Base-by-base conservation (phyloP, 1,140 invertebrate species). In the Pseudomyrmex sp. region DNA sequence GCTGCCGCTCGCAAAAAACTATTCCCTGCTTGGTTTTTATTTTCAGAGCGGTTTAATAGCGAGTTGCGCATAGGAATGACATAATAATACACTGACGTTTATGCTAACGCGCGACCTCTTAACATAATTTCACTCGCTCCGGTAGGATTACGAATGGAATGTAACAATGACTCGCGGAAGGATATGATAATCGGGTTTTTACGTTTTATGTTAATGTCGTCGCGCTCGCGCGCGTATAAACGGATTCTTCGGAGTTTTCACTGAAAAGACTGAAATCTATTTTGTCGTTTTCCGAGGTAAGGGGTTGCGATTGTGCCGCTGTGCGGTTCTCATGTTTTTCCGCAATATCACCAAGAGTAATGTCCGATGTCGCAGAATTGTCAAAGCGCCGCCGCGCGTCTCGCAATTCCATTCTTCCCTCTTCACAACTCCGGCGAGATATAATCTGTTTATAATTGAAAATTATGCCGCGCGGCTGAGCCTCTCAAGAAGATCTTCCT, bases 381-480 rank as follows among this genome's bases (percentile, higher is more conserved):
- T 88, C 86, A 88, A 84, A 86, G 74, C 68, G 58, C 70, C 68
- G 58, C 70, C 52, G 35, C 70, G 15, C 56, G 69, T 18, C 65
- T 46, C 10, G 59, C 56, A 69, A 83, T 73, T 79, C 56, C 46
- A 56, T 77, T 88, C 35, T 35, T 35, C 4, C 46, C 75, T 74
- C 58, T 69, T 87, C 84, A 85, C 80, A 91, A 90, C 87, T 80
- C 5, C 86, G 83, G 46, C 63, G 84, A 91, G 90, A 91, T 91
- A 91, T 91, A 91, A 91, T 90, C 89, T 90, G 84, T 91, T 35
- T 86, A 86, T 91, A 91, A 91, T 91, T 91, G 89, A 90, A 91
- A 91, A 90, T 91, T 91, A 91, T 86, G 76, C 86, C 90, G 90
- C 89, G 85, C 85, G 86, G 89, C 70, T 89, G 90, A 76, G 44